Evolutionary conservation across 2,888 invertebrate species (phyloP).

Genomic region (Drosophila leonis): DNA sequence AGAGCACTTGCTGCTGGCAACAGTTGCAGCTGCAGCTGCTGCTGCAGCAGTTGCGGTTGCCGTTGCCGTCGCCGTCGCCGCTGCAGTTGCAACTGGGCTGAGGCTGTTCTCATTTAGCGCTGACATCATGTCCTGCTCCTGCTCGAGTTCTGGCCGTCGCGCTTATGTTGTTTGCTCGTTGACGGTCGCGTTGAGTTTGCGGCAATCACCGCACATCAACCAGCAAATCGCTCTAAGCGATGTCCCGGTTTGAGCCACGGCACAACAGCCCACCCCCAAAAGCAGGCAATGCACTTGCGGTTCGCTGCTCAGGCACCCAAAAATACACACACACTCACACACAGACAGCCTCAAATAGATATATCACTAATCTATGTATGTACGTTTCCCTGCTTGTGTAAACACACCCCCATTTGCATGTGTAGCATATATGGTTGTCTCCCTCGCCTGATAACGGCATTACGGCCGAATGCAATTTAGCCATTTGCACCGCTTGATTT

Average conservation of each 20-base stretch:
- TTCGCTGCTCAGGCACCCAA: slow-evolving; percentile 47
- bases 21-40: slow-evolving; percentile 32
- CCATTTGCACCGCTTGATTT: slow-evolving; percentile 59
- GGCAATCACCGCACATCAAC: slow-evolving; percentile 82
- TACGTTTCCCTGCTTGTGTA: neutral
- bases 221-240: slow-evolving; percentile 80
- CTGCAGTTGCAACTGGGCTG: slow-evolving; percentile 44
- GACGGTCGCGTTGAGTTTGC: slow-evolving; percentile 84
- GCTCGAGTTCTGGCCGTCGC: slow-evolving; percentile 44
- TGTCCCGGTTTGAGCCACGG: slow-evolving; percentile 33
- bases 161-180: slow-evolving; percentile 83
- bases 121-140: slow-evolving; percentile 64
- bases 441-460: slow-evolving; percentile 43
- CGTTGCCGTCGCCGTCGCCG: no score
- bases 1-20: slow-evolving; percentile 44
- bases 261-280: slow-evolving; percentile 47
- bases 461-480: slow-evolving; percentile 56
- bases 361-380: neutral
- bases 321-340: slow-evolving; percentile 14
- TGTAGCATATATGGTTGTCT: slow-evolving; percentile 66
- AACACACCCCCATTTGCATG: slow-evolving; percentile 75
- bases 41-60: slow-evolving; percentile 31
- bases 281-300: slow-evolving; percentile 48
- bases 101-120: slow-evolving; percentile 63
- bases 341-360: neutral